These are phyloP conservation scores for Elaphurus davidianus DNA, from an alignment of 2,113 vertebrate species.

Conservation along the genomic window DNA sequence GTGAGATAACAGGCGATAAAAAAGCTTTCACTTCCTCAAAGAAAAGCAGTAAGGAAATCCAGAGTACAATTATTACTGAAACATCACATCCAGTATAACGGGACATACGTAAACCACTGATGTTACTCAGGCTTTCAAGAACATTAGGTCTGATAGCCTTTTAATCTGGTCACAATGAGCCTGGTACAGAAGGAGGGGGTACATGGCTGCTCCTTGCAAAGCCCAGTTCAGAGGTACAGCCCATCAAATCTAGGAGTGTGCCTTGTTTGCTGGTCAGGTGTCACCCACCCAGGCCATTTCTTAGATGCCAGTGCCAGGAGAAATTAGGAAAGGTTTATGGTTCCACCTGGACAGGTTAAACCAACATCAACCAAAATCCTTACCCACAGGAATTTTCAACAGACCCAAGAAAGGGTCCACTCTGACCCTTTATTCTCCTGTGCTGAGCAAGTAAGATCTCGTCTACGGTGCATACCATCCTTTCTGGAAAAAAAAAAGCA, in stretches of 20 bases:
- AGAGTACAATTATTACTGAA: background rate
- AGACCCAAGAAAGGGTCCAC: background rate
- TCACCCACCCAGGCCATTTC: background rate
- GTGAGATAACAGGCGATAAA: background rate
- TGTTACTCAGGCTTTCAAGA: conserved; percentile 1
- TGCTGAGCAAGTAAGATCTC: background rate
- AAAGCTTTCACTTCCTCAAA: background rate
- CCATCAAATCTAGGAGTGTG: background rate
- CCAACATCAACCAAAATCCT: background rate
- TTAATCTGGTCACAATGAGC: background rate
- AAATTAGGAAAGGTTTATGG: background rate
- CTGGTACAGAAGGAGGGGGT: background rate
- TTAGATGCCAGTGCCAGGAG: background rate
- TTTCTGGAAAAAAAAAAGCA: background rate
- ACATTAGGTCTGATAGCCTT: conserved; percentile 22
- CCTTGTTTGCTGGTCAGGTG: background rate
- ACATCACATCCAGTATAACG: background rate
- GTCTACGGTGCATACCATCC: background rate
- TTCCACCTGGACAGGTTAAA: background rate
- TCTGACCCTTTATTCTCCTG: background rate
- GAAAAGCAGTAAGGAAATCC: background rate
- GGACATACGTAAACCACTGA: background rate
- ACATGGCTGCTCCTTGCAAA: background rate
- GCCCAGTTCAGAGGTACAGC: background rate
- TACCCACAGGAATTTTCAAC: background rate